Evolutionary conservation across 2,888 invertebrate species (phyloP), one percentile per base, ranked within the genome.

Genomic region (Hedychridium roseum): DNA sequence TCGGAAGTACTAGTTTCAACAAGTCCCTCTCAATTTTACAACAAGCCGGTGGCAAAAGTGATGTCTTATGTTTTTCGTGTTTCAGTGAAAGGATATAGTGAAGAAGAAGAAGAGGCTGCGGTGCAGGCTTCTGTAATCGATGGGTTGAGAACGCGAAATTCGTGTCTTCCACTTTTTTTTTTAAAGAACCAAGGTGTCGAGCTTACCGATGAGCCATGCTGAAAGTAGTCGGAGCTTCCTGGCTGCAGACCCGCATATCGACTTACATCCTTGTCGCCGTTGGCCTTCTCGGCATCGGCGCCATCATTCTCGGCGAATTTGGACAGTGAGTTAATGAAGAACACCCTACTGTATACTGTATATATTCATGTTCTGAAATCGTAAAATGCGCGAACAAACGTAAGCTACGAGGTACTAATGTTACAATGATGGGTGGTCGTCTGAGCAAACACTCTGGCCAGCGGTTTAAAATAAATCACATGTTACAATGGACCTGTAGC

Each of bases 221-320:
- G 77, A 90, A 90, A 83, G 89, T 90, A 55, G 88, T 90, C 50
- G 90, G 90, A 66, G 89, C 90, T 73, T 89, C 89, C 44, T 88
- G 88, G 88, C 83, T 87, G 66, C 88, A 88, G 78, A 89, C 89
- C 54, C 86, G 88, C 74, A 84, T 89, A 70, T 88, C 88, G 73
- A 87, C 88, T 28, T 88, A 87, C 72, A 85, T 89, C 64, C 82
- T 90, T 57, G 84, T 86, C 44, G 83, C 87, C 66, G 86, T 89
- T 57, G 86, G 86, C 57, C 79, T 88, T 45, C 79, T 89, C 48
- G 88, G 88, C 50, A 85, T 89, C 54, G 81, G 88, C 63, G 86
- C 87, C 37, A 84, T 89, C 51, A 86, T 89, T 68, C 81, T 88
- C 51, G 86, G 87, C 70, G 88, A 87, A 73, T 86, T 87, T 64